Evolutionary conservation across 2,797 vertebrate genomes (phyloP).

Genomic region (Centroberyx gerrardi): DNA sequence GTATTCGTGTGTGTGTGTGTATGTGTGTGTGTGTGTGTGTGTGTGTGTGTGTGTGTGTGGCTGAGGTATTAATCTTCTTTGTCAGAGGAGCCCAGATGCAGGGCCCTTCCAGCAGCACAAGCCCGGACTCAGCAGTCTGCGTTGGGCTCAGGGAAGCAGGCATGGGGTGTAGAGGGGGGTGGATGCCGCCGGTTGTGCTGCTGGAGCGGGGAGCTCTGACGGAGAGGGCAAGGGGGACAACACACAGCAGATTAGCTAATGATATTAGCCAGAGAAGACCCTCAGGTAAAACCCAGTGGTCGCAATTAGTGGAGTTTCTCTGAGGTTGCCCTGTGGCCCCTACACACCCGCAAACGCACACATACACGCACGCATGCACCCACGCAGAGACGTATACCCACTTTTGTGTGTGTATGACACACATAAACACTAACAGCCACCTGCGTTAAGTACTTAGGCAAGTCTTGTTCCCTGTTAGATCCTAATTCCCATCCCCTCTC

Average conservation of each 20-base stretch:
- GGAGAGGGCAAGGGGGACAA: conserved; percentile 82
- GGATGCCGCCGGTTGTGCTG: conserved; percentile 65
- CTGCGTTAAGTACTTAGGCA: conserved; percentile 56
- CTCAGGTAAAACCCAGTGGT: conserved; percentile 85
- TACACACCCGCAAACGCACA: conserved; percentile 24
- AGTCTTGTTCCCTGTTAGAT: conserved; percentile 57
- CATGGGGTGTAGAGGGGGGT: conserved; percentile 55
- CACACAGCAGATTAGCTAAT: conserved; percentile 88
- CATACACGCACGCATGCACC: conserved; percentile 38
- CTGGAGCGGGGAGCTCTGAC: conserved; percentile 58
- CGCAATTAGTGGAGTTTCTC: conserved; percentile 85
- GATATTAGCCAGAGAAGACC: conserved; percentile 84
- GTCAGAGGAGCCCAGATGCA: conserved; percentile 98
- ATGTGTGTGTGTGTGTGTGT: conserved; percentile 47
- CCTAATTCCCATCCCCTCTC: conserved; percentile 32
- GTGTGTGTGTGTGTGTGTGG: conserved; percentile 69
- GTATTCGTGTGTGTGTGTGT: conserved; percentile 55
- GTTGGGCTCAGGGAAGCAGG: conserved; percentile 75
- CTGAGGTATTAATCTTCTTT: conserved; percentile 98
- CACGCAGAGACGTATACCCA: conserved; percentile 32
- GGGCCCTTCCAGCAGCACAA: conserved; percentile 96
- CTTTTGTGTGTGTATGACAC: conserved; percentile 5
- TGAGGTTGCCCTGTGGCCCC: conserved; percentile 79
- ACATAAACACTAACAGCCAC: conserved; percentile 50
- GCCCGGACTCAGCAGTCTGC: conserved; percentile 96